Base-by-base conservation (phyloP, 1,140 invertebrate genomes). In the Phthorimaea operculella region DNA sequence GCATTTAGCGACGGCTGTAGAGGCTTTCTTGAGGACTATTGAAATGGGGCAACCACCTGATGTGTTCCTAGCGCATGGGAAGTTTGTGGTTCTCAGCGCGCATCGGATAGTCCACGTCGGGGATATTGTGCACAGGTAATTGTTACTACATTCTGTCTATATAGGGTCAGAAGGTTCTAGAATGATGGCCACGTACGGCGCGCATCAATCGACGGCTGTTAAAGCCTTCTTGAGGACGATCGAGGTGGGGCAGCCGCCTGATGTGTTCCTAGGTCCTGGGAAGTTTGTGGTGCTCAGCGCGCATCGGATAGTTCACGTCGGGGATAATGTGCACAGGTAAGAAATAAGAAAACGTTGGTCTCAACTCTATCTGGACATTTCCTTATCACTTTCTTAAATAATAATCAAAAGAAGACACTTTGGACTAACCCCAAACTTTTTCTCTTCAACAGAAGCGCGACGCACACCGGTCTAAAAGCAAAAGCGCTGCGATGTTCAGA, bases 211-310 rank as follows among this genome's bases (percentile, higher is more conserved):
- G 55, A 93, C 94, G 61, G 94, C 96, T 10, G 96, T 98, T 58
- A 94, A 97, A 72, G 94, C 94, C 1, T 98, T 98, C 83, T 88
- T 98, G 8, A 88, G 93, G 55, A 95, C 94, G 1, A 93, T 98
- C 16, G 94, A 96, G 68, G 93, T 93, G 74, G 96, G 96, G 73
- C 94, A 96, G 77, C 95, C 95, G 9, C 96, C 96, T 0, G 95
- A 96, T 83, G 92, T 95, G 53, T 97, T 98, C 75, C 90, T 98
- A 15, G 94, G 94, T 18, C 94, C 97, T 76, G 94, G 94, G 11
- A 98, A 98, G 82, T 96, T 96, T 79, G 95, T 98, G 2, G 93
- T 98, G 15, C 86, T 98, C 5, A 94, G 93, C 72, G 96, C 96
- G 16, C 96, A 98, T 74, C 93, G 96, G 76, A 88, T 98, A 63